These are phyloP conservation scores for Stegana nigrithorax DNA, from an alignment of 2,888 invertebrate genomes.

Conservation along the genomic window DNA sequence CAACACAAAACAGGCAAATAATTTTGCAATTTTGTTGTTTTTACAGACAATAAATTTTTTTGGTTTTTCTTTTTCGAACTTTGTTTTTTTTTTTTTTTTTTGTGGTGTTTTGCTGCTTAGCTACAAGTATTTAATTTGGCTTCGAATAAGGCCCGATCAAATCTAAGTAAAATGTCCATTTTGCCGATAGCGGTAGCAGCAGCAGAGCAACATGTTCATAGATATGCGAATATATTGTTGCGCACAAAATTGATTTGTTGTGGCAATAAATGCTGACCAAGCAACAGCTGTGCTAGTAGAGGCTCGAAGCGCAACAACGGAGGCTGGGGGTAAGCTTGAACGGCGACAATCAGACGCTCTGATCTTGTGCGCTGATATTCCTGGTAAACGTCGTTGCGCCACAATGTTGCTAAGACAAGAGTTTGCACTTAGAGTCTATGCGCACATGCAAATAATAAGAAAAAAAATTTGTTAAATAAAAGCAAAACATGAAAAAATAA, in stretches of 20 bases:
- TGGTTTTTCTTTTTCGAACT: background rate
- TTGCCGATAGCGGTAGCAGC: background rate
- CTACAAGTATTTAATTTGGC: constrained; percentile 45
- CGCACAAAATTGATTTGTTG: constrained; percentile 55
- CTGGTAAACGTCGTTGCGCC: constrained; percentile 33
- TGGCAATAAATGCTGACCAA: too few relatives aligned
- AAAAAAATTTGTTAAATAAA: too few relatives aligned
- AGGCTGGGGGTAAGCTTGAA: constrained; percentile 6
- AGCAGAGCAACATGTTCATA: constrained; percentile 4
- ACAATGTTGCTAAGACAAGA: constrained; percentile 45
- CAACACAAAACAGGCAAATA: constrained; percentile 29
- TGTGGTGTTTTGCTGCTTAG: background rate
- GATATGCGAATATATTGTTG: constrained; percentile 13
- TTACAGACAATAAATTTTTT: constrained; percentile 44
- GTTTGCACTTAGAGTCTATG: constrained; percentile 53
- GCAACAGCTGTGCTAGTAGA: too few relatives aligned
- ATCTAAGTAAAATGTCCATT: constrained; percentile 4
- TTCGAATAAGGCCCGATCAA: constrained; percentile 31
- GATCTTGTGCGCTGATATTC: background rate
- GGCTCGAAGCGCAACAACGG: constrained; percentile 4
- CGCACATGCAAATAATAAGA: too few relatives aligned
- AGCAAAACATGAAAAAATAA: background rate
- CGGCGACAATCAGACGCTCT: constrained; percentile 46
- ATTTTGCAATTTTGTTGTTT: constrained; percentile 41
- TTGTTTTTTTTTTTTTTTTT: background rate